A percentile compares a stretch with the other conserved stretches of the same genome.
Conservation (phyloP, 2,797 vertebrate species). For the Denticeps clupeoides region DNA sequence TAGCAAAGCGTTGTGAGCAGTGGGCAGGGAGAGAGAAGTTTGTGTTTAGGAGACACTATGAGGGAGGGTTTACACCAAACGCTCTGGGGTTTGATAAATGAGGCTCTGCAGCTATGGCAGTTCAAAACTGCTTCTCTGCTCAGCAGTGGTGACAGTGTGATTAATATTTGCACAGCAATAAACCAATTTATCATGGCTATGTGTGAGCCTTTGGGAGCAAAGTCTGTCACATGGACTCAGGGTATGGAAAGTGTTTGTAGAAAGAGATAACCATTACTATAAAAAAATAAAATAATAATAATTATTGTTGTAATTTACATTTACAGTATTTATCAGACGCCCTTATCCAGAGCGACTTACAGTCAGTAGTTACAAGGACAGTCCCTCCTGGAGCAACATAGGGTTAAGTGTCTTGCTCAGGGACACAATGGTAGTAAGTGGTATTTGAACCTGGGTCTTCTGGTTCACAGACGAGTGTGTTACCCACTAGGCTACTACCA, state of each 20-base stretch:
- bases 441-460: too few relatives aligned
- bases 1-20: conserved; percentile 20
- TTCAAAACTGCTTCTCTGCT: conserved; percentile 57
- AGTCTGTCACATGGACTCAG: conserved; percentile 48
- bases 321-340: too few relatives aligned
- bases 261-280: neutral
- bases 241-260: conserved; percentile 34
- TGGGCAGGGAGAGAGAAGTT: conserved; percentile 42
- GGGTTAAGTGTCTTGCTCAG: too few relatives aligned
- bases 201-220: conserved; percentile 42
- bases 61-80: conserved; percentile 38
- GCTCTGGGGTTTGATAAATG: conserved; percentile 59
- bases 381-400: too few relatives aligned
- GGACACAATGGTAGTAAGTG: too few relatives aligned
- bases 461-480: too few relatives aligned
- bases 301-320: neutral
- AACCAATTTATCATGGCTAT: conserved; percentile 59
- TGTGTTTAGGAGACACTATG: conserved; percentile 44
- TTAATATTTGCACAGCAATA: conserved; percentile 63
- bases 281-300: neutral
- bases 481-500: too few relatives aligned
- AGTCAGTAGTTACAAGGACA: too few relatives aligned
- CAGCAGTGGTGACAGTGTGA: conserved; percentile 62
- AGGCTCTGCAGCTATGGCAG: conserved; percentile 43
- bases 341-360: too few relatives aligned